phyloP scores from a whole-genome alignment of 2,797 vertebrate species.

The Takifugu rubripes region DNA sequence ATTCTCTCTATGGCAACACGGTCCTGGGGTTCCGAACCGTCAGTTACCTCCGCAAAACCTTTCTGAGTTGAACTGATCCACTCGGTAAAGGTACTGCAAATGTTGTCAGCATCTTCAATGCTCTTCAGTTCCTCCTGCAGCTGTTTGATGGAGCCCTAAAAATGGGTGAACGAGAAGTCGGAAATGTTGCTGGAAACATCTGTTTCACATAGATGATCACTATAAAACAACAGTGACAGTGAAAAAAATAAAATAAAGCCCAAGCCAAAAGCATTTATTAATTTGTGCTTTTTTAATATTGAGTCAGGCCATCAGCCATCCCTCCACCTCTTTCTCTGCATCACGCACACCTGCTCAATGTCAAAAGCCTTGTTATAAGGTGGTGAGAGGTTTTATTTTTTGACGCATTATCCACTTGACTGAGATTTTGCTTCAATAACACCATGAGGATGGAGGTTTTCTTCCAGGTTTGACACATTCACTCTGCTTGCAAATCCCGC shows the following conservation, averaged over 20 bases:
- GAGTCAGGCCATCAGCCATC: no score
- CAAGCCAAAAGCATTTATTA: no score
- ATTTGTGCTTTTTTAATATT: no score
- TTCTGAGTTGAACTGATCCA: conserved; percentile 84
- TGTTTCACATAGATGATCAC: neutral
- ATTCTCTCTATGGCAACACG: conserved; percentile 84
- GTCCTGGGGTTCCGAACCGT: conserved; percentile 80
- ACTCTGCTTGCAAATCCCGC: conserved; percentile 68
- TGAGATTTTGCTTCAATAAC: conserved; percentile 59
- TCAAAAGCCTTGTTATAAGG: conserved; percentile 48
- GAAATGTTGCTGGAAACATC: neutral
- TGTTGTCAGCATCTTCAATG: conserved; percentile 85
- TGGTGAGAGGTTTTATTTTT: conserved; percentile 39
- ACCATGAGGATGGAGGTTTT: conserved; percentile 40
- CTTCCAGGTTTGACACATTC: conserved; percentile 64
- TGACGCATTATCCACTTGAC: conserved; percentile 65
- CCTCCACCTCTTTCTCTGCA: conserved; percentile 51
- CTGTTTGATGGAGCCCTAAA: conserved; percentile 89
- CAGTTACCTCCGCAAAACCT: conserved; percentile 78
- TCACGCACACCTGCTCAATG: conserved; percentile 43
- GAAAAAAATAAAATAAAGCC: neutral
- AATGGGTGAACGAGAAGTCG: conserved; percentile 21
- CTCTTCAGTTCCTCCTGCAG: conserved; percentile 88
- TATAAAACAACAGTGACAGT: neutral
- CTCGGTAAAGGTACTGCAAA: conserved; percentile 82